These are phyloP conservation scores for Morone chrysops DNA, from an alignment of 2,113 vertebrate species.

Conservation along the genomic window DNA sequence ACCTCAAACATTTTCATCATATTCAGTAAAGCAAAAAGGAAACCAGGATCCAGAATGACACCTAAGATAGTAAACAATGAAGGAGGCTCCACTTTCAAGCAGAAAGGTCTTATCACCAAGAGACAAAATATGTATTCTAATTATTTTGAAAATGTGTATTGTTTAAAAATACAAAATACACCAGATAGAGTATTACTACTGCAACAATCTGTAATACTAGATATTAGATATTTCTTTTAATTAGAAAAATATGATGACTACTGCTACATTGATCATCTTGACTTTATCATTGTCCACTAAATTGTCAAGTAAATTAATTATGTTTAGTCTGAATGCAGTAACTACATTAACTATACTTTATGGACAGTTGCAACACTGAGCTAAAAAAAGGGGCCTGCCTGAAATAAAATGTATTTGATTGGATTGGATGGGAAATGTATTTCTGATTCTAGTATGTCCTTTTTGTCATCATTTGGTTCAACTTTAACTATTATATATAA, in stretches of 20 bases:
- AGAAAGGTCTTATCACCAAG: not conserved
- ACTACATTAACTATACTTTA: not conserved
- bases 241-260: no score
- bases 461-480: not conserved
- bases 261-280: no score
- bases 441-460: not conserved
- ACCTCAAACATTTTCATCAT: conserved; percentile 1
- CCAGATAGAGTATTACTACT: not conserved
- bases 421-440: not conserved
- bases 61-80: not conserved
- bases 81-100: not conserved
- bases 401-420: not conserved
- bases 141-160: not conserved
- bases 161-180: not conserved
- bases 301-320: not conserved
- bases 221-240: no score
- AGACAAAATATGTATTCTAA: not conserved
- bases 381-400: not conserved
- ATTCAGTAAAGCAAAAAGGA: conserved; percentile 1
- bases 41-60: not conserved
- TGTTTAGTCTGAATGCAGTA: not conserved
- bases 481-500: not conserved
- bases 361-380: not conserved
- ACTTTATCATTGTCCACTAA: not conserved
- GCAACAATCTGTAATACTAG: not conserved